Evolutionary conservation across 2,888 invertebrate species (phyloP).

Genomic region (Tetranychus piercei): DNA sequence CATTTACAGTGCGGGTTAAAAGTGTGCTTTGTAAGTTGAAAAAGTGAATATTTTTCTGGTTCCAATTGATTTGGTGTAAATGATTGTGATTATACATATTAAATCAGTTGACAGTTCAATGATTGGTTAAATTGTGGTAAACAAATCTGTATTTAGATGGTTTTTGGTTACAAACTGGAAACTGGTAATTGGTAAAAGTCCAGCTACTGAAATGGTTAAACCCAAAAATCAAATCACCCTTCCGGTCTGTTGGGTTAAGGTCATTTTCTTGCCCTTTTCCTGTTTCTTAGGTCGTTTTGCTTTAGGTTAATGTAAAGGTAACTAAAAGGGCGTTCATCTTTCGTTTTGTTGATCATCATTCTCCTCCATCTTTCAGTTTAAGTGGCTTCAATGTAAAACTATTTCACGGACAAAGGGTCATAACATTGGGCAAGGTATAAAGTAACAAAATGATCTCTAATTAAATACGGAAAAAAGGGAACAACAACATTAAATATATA

Average conservation of each 20-base stretch:
- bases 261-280: neutral
- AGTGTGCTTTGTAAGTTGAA: too few relatives aligned
- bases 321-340: neutral
- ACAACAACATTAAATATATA: neutral
- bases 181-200: too few relatives aligned
- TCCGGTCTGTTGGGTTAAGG: neutral
- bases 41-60: too few relatives aligned
- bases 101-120: too few relatives aligned
- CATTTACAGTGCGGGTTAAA: too few relatives aligned
- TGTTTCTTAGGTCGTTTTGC: too few relatives aligned
- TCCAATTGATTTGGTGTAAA: too few relatives aligned
- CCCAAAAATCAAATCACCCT: neutral
- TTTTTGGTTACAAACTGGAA: too few relatives aligned
- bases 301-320: neutral
- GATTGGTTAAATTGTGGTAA: neutral
- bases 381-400: neutral
- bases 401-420: neutral
- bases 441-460: neutral
- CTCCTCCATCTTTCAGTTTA: too few relatives aligned
- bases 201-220: neutral
- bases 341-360: neutral
- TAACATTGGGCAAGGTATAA: neutral
- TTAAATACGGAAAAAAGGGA: neutral
- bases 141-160: neutral
- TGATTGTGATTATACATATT: too few relatives aligned